Conservation (phyloP, 2,888 invertebrate species). For the Xylota sylvarum region DNA sequence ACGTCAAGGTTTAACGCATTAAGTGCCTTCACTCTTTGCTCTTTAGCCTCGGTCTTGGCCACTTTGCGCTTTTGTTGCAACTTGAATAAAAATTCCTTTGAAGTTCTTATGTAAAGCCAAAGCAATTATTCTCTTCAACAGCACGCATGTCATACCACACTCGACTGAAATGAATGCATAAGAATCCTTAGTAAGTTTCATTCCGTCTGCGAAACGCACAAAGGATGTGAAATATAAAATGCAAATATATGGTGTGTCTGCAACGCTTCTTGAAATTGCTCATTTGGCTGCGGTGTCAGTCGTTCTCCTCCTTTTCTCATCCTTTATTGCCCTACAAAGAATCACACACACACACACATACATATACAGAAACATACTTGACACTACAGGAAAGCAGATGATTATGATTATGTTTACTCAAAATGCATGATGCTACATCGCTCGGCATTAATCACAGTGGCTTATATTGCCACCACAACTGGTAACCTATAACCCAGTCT, state of each 20-base stretch:
- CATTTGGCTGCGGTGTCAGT: conserved; percentile 38
- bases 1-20: too few species aligned
- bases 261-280: conserved; percentile 18
- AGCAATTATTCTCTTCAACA: too few species aligned
- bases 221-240: conserved; percentile 52
- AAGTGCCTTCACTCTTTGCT: too few species aligned
- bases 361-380: not conserved
- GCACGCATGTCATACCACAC: too few species aligned
- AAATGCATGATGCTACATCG: conserved; percentile 65
- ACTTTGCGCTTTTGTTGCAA: too few species aligned
- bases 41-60: too few species aligned
- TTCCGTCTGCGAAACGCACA: conserved; percentile 35
- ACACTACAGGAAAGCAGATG: conserved; percentile 34
- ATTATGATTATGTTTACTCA: conserved; percentile 70
- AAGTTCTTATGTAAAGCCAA: too few species aligned
- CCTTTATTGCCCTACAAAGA: not conserved
- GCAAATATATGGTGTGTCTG: conserved; percentile 40
- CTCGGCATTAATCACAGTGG: conserved; percentile 61
- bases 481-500: conserved; percentile 26
- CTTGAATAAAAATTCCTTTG: too few species aligned
- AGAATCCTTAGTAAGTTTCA: conserved; percentile 44
- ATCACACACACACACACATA: not conserved
- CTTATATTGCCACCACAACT: conserved; percentile 53
- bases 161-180: conserved; percentile 25
- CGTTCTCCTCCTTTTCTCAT: conserved; percentile 12